Conservation (phyloP, 2,113 vertebrate genomes). For the Jacana jacana region DNA sequence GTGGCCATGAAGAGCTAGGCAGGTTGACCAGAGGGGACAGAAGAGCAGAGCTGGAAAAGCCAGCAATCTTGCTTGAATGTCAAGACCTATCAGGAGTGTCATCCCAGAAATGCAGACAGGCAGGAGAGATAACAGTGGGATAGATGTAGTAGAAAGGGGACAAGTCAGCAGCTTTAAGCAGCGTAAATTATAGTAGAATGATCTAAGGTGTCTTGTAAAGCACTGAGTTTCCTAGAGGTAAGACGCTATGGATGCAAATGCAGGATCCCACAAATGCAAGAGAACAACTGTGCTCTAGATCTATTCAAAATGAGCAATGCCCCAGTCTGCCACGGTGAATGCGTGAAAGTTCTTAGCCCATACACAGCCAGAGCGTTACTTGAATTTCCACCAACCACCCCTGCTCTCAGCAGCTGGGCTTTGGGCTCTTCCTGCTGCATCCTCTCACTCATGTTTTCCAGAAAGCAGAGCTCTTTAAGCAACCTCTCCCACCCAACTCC, state of each 20-base stretch:
- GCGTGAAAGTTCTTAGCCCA: rapidly evolving
- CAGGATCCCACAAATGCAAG: neutral
- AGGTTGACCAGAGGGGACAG: neutral
- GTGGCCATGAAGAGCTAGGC: neutral
- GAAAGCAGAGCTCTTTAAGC: neutral
- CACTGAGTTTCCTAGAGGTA: neutral
- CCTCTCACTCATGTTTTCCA: constrained; percentile 25
- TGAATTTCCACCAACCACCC: neutral
- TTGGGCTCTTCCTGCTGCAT: neutral
- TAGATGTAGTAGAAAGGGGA: neutral
- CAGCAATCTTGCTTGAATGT: neutral
- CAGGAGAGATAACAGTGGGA: rapidly evolving
- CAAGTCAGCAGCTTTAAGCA: neutral
- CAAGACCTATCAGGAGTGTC: neutral
- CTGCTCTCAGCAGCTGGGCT: neutral
- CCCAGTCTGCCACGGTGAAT: rapidly evolving
- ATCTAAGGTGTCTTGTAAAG: neutral
- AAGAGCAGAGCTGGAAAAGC: neutral
- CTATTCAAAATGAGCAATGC: neutral
- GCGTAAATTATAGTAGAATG: neutral
- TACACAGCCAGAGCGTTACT: neutral
- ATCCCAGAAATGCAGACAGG: neutral
- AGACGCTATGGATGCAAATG: neutral
- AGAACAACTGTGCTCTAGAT: neutral
- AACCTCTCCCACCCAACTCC: neutral